Conservation (phyloP, 2,113 vertebrate species). For the Grammatotria lemairii region DNA sequence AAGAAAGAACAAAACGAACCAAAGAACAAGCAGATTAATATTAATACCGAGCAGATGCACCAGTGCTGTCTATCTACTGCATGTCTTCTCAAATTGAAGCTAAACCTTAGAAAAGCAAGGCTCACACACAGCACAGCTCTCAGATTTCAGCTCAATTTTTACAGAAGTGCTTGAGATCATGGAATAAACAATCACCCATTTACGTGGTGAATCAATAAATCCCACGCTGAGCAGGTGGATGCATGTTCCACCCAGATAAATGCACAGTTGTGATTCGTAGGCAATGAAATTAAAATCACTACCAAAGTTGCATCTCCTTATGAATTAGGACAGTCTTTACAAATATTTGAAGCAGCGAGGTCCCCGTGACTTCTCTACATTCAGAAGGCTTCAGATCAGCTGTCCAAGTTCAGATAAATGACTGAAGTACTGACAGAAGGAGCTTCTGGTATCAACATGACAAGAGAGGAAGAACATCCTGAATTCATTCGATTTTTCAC, state of each 20-base stretch:
- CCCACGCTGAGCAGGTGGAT: neutral
- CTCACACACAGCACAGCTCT: neutral
- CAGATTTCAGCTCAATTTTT: neutral
- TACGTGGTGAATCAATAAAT: neutral
- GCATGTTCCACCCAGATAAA: neutral
- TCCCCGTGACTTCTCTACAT: neutral
- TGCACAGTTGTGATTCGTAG: neutral
- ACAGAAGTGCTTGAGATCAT: neutral
- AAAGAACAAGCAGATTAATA: neutral
- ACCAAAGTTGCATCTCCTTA: neutral
- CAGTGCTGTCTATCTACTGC: neutral
- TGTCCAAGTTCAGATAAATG: neutral
- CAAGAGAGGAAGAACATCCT: neutral
- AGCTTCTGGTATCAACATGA: neutral
- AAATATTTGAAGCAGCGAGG: neutral
- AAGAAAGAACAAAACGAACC: neutral
- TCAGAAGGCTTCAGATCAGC: neutral
- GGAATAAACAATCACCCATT: neutral
- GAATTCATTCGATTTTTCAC: neutral
- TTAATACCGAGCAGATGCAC: neutral
- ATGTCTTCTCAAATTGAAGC: neutral
- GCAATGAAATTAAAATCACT: neutral
- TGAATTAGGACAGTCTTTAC: neutral
- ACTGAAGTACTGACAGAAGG: neutral
- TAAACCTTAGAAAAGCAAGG: neutral